Evolutionary conservation across 92 coral and sea anemone species (phyloP).

Genomic region (Chrysogorgia sp.): DNA sequence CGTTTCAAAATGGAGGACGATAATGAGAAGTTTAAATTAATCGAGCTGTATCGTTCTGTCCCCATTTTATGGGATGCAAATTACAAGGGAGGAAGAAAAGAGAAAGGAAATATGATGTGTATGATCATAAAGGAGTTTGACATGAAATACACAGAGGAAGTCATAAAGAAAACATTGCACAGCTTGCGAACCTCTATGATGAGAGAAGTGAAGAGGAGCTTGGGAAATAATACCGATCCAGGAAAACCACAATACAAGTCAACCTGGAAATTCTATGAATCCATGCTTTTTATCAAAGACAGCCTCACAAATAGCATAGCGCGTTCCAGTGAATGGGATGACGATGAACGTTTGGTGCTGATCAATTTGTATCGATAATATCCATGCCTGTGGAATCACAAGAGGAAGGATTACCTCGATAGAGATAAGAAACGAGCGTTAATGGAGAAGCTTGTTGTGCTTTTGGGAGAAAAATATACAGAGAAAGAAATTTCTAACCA

Average conservation of each 20-base stretch:
- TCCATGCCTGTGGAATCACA: slow-evolving; percentile 31
- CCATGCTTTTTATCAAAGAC: not conserved
- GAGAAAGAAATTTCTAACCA: slow-evolving; percentile 4
- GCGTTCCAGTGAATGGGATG: slow-evolving; percentile 21
- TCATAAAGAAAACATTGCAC: not conserved
- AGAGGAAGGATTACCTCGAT: slow-evolving; percentile 8
- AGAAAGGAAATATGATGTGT: not conserved
- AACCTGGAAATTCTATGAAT: slow-evolving; percentile 28
- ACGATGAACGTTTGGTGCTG: slow-evolving; percentile 8
- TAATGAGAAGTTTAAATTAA: not conserved
- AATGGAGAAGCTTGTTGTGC: not conserved
- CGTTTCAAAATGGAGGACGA: slow-evolving; percentile 17
- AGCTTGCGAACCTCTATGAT: slow-evolving; percentile 18
- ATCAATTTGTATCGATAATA: slow-evolving; percentile 19
- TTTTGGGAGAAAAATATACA: slow-evolving; percentile 3
- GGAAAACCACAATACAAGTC: not conserved
- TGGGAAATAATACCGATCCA: not conserved
- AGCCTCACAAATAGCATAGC: not conserved
- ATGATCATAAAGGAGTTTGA: not conserved
- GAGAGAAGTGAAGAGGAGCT: slow-evolving; percentile 3
- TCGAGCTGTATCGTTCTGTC: not conserved
- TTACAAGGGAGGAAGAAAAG: not conserved
- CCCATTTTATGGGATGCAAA: slow-evolving; percentile 1
- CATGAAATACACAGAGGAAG: slow-evolving; percentile 3
- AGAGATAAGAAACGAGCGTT: too few relatives aligned